Evolutionary conservation across 2,113 vertebrate species (phyloP), one percentile per base, ranked within the genome.

Genomic region (Dromas ardeola): DNA sequence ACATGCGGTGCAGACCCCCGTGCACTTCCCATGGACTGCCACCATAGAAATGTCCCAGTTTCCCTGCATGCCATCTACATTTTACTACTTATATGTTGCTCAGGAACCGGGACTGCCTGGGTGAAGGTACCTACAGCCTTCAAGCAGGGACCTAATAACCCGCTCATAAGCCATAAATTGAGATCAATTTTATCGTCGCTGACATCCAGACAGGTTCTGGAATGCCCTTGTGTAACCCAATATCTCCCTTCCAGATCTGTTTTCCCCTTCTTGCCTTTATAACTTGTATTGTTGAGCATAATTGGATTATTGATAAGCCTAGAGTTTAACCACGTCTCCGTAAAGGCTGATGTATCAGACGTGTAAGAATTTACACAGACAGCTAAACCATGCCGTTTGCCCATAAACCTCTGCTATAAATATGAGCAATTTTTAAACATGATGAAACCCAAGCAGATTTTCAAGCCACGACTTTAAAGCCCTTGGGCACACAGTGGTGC

Each of bases 1-100:
- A 0, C 10, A 6, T 1, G 21, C 0, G 3, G 45, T 8, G 19
- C 65, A 36, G 11, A 49, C 2, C 29, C 29, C 29, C 23, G 29
- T 18, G 65, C 15, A 21, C 9, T 30, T 34, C 56, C 36, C 15
- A 1, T 13, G 40, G 14, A 20, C 13, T 15, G 42, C 9, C 72
- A 52, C 52, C 65, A 22, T 0, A 18, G 66, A 80, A 81, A 61
- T 0, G 5, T 70, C 58, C 71, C 40, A 15, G 7, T 43, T 32
- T 69, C 82, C 67, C 70, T 15, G 2, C 1, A 12, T n/a, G 40
- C 19, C 50, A 22, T n/a, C 38, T 4, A 0, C 7, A 4, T 70
- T 89, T 86, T 14, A 47, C 42, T 32, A 17, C 25, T 58, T 14
- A 6, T 3, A 13, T 4, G 1, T 32, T 40, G 15, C 34, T 77